phyloP scores from a whole-genome alignment of 92 coral and sea anemone genomes.

The Chrysogorgia sp. region DNA sequence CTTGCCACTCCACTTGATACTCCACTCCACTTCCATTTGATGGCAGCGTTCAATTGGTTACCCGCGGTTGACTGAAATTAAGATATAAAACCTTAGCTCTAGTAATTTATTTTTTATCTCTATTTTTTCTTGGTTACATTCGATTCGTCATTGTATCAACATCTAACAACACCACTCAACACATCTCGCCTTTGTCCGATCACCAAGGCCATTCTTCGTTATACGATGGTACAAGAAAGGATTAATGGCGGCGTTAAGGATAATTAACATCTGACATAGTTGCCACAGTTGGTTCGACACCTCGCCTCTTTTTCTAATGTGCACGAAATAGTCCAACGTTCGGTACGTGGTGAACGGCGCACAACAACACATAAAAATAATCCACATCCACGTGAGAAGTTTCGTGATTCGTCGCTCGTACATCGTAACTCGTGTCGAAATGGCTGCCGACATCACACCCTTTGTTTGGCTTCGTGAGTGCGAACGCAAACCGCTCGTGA shows the following conservation, averaged over 20 bases:
- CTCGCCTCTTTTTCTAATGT: background rate
- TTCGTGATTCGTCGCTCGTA: slow-evolving; percentile 13
- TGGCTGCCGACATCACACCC: background rate
- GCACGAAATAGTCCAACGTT: slow-evolving; percentile 11
- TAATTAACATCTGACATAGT: background rate
- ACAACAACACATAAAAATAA: slow-evolving; percentile 16
- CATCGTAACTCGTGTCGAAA: background rate
- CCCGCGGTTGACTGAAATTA: too few relatives aligned
- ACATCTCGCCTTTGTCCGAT: background rate
- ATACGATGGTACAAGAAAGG: slow-evolving; percentile 18
- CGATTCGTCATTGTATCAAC: too few relatives aligned
- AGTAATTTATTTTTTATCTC: too few relatives aligned
- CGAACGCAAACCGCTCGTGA: slow-evolving; percentile 55
- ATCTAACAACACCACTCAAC: too few relatives aligned
- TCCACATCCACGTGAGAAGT: slow-evolving; percentile 9
- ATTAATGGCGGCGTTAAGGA: slow-evolving; percentile 18
- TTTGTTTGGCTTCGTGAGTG: background rate
- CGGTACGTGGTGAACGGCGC: slow-evolving; percentile 20
- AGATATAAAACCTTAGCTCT: too few relatives aligned
- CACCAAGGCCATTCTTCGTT: background rate
- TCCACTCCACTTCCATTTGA: too few relatives aligned
- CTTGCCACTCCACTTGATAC: too few relatives aligned
- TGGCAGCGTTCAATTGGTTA: too few relatives aligned
- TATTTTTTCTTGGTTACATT: too few relatives aligned
- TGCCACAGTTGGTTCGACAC: slow-evolving; percentile 24